Evolutionary conservation across 2,113 vertebrate species (phyloP).

Genomic region (Sebastes fasciatus): DNA sequence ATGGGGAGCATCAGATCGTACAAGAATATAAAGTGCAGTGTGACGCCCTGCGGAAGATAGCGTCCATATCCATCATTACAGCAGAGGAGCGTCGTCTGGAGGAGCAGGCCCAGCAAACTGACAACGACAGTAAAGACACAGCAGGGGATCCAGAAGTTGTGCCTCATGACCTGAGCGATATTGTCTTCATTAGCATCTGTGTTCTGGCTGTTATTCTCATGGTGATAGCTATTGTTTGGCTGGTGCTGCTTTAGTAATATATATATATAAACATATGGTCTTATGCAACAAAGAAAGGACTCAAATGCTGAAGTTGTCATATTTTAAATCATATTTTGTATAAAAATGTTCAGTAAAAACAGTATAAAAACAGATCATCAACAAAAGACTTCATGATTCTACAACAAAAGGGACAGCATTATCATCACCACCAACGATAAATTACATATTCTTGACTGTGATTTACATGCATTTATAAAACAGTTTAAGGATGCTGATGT

Average conservation of each 20-base stretch:
- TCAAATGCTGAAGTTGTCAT: background rate
- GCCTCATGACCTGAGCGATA: slow-evolving; percentile 93
- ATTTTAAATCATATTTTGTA: slow-evolving; percentile 44
- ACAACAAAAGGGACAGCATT: background rate
- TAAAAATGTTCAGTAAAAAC: slow-evolving; percentile 29
- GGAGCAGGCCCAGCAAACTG: slow-evolving; percentile 84
- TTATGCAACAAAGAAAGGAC: slow-evolving; percentile 22
- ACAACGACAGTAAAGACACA: slow-evolving; percentile 56
- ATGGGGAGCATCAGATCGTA: slow-evolving; percentile 83
- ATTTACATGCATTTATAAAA: slow-evolving; percentile 21
- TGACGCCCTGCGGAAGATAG: slow-evolving; percentile 91
- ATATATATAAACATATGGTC: background rate
- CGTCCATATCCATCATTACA: slow-evolving; percentile 88
- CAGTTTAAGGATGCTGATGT: slow-evolving; percentile 39
- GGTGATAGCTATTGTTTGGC: slow-evolving; percentile 93
- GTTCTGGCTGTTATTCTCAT: slow-evolving; percentile 96
- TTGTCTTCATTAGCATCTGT: slow-evolving; percentile 96
- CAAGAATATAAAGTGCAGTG: slow-evolving; percentile 94
- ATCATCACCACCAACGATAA: slow-evolving; percentile 1
- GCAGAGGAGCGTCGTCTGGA: slow-evolving; percentile 84
- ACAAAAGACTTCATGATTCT: slow-evolving; percentile 8
- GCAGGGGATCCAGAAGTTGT: slow-evolving; percentile 38
- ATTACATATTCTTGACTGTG: slow-evolving; percentile 1
- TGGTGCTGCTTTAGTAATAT: slow-evolving; percentile 89
- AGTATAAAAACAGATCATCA: slow-evolving; percentile 33